phyloP scores from a whole-genome alignment of 2,888 invertebrate species.

The Anthrax anthrax region DNA sequence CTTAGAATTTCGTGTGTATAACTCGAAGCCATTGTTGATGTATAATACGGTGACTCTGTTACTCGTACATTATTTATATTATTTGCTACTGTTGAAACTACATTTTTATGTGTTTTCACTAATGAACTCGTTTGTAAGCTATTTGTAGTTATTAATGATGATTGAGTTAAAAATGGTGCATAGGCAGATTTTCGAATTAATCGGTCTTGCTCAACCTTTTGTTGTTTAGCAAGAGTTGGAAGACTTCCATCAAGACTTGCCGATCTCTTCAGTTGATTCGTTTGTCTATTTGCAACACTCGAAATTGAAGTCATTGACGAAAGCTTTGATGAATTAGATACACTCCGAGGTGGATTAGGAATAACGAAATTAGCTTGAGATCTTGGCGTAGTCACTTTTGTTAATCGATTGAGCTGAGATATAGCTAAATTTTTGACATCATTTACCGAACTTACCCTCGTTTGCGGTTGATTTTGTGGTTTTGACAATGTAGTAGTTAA shows the following conservation, averaged over 20 bases:
- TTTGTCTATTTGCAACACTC: constrained; percentile 26
- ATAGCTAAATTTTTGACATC: neutral
- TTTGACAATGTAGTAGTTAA: constrained; percentile 7
- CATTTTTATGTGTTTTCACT: neutral
- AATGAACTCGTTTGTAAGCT: neutral
- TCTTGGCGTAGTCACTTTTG: neutral
- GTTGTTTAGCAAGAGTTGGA: constrained; percentile 17
- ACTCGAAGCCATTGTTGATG: constrained; percentile 17
- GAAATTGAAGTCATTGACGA: constrained; percentile 19
- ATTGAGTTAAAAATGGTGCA: constrained; percentile 9
- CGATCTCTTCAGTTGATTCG: constrained; percentile 23
- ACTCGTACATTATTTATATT: constrained; percentile 3
- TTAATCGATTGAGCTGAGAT: constrained; percentile 3
- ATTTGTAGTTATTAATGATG: constrained; percentile 1
- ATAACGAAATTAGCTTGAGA: constrained; percentile 20
- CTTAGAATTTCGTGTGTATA: constrained; percentile 19
- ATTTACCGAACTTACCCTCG: constrained; percentile 5
- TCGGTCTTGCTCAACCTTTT: constrained; percentile 21
- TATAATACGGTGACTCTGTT: constrained; percentile 17
- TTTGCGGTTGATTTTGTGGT: neutral
- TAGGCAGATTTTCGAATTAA: constrained; percentile 14
- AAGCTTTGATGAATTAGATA: constrained; percentile 18
- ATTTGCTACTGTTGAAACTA: neutral
- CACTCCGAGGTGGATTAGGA: constrained; percentile 22
- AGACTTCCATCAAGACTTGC: constrained; percentile 24